Percentiles rank a stretch among this genome's conserved stretches.
Conservation (phyloP, 1,140 invertebrate genomes). For the Drosophila tristis region DNA sequence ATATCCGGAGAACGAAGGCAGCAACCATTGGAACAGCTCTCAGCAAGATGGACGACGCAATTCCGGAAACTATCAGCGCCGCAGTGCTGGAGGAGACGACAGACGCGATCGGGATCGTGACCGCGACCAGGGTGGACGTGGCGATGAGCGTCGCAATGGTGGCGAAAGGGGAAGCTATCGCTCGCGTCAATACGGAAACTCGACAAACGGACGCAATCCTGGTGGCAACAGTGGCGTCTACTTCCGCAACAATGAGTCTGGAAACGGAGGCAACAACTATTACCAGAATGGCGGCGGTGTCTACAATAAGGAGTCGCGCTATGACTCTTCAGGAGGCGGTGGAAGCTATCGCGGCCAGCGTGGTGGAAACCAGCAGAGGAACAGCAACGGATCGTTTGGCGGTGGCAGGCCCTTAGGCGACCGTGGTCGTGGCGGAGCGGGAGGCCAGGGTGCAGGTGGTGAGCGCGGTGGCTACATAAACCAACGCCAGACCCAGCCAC, state of each 20-base stretch:
- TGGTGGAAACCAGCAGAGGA: constrained; percentile 65
- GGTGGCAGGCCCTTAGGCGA: constrained; percentile 62
- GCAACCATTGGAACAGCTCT: constrained; percentile 74
- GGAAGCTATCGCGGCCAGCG: constrained; percentile 69
- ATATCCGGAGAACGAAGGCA: constrained; percentile 42
- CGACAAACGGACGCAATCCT: constrained; percentile 65
- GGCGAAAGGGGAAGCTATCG: constrained; percentile 65
- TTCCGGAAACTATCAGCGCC: constrained; percentile 68
- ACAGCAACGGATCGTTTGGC: constrained; percentile 64
- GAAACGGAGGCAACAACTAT: constrained; percentile 48
- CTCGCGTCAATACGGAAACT: constrained; percentile 68
- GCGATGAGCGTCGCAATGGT: constrained; percentile 61
- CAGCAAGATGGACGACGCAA: constrained; percentile 68
- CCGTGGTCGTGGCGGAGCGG: constrained; percentile 57
- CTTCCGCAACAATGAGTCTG: constrained; percentile 79
- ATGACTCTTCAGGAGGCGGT: constrained; percentile 64
- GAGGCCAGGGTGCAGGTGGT: constrained; percentile 29
- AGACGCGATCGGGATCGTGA: constrained; percentile 22
- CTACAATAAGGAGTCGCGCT: constrained; percentile 75
- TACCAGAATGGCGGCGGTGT: constrained; percentile 63
- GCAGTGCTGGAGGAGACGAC: constrained; percentile 39
- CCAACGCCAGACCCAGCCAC: constrained; percentile 68
- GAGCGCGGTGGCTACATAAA: constrained; percentile 67
- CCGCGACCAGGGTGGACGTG: constrained; percentile 45
- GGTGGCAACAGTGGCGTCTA: constrained; percentile 65